Evolutionary conservation across 2,113 vertebrate species (phyloP).

Genomic region (Apus apus): DNA sequence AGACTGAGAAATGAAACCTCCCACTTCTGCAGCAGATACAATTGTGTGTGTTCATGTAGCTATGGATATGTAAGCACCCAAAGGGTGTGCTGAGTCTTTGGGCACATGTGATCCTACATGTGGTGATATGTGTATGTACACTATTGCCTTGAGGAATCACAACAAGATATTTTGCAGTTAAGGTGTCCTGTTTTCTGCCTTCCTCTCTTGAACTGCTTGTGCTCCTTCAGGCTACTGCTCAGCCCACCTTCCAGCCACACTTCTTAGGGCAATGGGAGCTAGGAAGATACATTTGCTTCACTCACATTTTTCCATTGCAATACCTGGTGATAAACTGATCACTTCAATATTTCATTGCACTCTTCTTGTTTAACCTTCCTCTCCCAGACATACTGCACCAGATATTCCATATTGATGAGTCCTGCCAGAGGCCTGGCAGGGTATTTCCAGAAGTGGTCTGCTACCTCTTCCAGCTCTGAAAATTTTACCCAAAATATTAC

Average conservation of each 20-base stretch:
- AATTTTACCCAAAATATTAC: background rate
- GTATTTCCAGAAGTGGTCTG: background rate
- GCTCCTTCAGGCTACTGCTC: background rate
- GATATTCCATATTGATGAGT: background rate
- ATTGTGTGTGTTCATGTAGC: background rate
- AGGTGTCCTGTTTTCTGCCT: background rate
- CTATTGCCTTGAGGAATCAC: background rate
- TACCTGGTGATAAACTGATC: background rate
- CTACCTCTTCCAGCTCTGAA: background rate
- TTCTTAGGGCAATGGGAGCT: background rate
- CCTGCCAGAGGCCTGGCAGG: background rate
- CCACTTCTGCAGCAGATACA: background rate
- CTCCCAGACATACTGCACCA: background rate
- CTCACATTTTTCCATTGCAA: background rate
- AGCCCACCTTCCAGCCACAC: background rate
- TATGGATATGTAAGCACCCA: background rate
- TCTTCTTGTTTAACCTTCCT: background rate
- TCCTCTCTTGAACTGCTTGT: background rate
- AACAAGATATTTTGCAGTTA: background rate
- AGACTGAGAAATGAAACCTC: constrained; percentile 23
- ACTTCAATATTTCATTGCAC: background rate
- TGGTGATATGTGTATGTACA: background rate
- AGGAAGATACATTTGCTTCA: background rate
- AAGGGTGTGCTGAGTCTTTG: background rate
- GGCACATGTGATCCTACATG: background rate